Evolutionary conservation across 2,888 invertebrate genomes (phyloP), one percentile per base, ranked within the genome.

Genomic region (Eumerus sabulonum): DNA sequence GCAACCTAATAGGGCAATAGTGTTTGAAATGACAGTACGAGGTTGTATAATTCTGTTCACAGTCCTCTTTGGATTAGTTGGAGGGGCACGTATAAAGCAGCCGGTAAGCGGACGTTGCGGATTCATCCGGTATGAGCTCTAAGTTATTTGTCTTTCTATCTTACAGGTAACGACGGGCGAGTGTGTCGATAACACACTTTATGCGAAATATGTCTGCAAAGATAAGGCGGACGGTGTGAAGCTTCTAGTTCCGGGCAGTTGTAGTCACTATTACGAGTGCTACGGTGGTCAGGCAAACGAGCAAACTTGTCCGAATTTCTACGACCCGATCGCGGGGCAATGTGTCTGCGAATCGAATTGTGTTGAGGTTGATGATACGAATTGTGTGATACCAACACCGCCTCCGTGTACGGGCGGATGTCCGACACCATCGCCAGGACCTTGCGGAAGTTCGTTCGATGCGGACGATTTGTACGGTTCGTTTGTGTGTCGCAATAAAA

Each of bases 171-270:
- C 36, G 1, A 13, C 50, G 17, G 47, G 40, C 19, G 16, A 74
- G 14, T 74, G 74, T 27, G 82, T 85, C 5, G 84, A 86, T 50
- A 85, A 84, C 14, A 59, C 79, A 1, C 66, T 86, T 0, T 86
- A 87, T 17, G 83, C 83, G 0, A 84, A 84, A 27, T 86, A 71
- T 56, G 71, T 87, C 0, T 87, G 87, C 47, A 62, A 64, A 7
- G 56, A 79, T 5, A 85, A 85, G 50, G 7, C 53, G 0, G 67
- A 86, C 50, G 88, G 87, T 5, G 85, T 83, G 59, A 85, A 83
- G 1, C 76, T 84, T 9, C 35, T 88, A 4, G 87, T 87, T 1
- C 88, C 87, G 0, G 88, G 88, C 12, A 87, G 86, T 64, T 87
- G 87, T 62, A 85, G 84, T 0, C 82, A 84, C 44, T 87, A 84